Base-by-base conservation (phyloP, 2,888 invertebrate genomes). In the Fissipunctia ypsillon region DNA sequence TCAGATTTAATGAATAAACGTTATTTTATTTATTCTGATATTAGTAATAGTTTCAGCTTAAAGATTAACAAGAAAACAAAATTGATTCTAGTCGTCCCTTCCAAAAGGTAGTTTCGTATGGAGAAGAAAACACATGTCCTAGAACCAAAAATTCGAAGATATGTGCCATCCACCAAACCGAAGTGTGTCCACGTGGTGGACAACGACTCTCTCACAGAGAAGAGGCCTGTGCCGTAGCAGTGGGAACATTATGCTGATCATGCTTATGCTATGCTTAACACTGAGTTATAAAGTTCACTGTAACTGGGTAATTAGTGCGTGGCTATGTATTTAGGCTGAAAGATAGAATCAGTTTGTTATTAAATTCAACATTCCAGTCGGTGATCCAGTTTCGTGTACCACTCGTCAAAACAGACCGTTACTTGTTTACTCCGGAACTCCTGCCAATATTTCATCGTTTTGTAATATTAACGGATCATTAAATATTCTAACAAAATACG, bases 381-480 rank as follows among this genome's bases (percentile, higher is more conserved):
- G 50, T 61, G 38, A 64, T 59, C 35, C 67, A 67, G 54, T 81
- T 63, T 68, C 35, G 28, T 38, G 52, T 60, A 41, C 16, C 43
- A 80, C 68, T 81, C 52, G 43, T 75, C 59, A 68, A 57, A 76
- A 78, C 48, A 76, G 76, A 68, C 63, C 25, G 28, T 54, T 41
- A 45, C 31, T 75, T 81, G 76, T 78, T 81, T 67, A 81, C 52
- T 67, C 56, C 76, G 45, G 76, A 67, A 66, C 56, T 81, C 50
- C 61, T 52, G 56, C 59, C 76, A 52, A 80, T 78, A 78, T 67
- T 78, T 80, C 65, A 78, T 80, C 45, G 54, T 76, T 60, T 76
- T 73, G 25, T 54, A 48, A 78, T 75, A 78, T 75, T 66, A 77
- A 78, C 75, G 65, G 35, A 1, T 56, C 48, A 61, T 73, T 75